A percentile compares a stretch with the other conserved stretches of the same genome.
Evolutionary conservation across 2,113 vertebrate genomes (phyloP).

Genomic region (Cinclus mexicanus): DNA sequence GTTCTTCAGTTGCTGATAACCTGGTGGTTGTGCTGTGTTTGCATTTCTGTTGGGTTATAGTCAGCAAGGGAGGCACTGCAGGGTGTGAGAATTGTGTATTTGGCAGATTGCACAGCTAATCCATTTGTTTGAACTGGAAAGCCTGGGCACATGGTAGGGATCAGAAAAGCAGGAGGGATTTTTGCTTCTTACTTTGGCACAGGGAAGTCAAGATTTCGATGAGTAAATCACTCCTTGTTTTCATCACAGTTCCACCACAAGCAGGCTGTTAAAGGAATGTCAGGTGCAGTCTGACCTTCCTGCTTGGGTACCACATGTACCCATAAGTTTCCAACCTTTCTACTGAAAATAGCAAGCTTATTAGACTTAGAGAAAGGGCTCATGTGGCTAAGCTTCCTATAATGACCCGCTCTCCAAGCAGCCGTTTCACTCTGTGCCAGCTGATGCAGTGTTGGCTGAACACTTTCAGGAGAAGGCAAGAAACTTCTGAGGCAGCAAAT

Average conservation of each 20-base stretch:
- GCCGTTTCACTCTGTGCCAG: background rate
- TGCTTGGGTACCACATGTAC: background rate
- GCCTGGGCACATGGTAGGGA: background rate
- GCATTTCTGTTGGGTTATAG: background rate
- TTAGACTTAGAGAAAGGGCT: background rate
- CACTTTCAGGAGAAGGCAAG: background rate
- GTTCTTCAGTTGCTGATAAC: background rate
- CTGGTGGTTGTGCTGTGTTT: background rate
- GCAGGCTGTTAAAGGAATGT: background rate
- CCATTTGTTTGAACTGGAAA: background rate
- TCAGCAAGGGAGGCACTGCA: background rate
- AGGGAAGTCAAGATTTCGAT: background rate
- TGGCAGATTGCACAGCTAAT: background rate
- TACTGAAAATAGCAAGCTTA: background rate
- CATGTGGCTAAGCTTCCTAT: background rate
- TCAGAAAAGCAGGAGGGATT: background rate
- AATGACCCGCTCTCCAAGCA: background rate
- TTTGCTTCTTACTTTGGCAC: background rate
- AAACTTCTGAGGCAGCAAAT: background rate
- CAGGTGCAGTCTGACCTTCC: background rate
- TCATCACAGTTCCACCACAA: background rate
- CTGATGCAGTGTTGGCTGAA: background rate
- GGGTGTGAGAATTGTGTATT: background rate
- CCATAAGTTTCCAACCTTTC: background rate
- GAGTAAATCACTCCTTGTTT: background rate